Evolutionary conservation across 1,140 invertebrate genomes (phyloP), one percentile per base, ranked within the genome.

Genomic region (Penaeus chinensis): DNA sequence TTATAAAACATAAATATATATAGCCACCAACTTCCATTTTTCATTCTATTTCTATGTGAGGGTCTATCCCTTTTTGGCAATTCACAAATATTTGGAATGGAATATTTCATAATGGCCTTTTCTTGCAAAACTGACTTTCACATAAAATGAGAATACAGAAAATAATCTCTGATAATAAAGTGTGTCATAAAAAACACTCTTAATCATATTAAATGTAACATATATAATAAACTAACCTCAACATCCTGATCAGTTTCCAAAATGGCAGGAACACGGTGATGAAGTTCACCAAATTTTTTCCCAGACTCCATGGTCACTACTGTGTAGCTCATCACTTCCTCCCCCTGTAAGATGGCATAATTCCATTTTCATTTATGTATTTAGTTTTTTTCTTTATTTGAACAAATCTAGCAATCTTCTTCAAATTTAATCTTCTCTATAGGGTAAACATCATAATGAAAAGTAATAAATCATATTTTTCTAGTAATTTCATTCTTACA

Each of bases 181-280:
- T 77, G 5, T 27, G 22, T 3, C 18, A 3, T 27, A 8, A 81
- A 22, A 22, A 5, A 24, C 19, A 22, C 24, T 20, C 16, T 11
- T 22, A 66, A 8, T 37, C 63, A 37, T 32, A 11, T n/a, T n/a
- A 27, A 32, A n/a, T 77, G 24, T 24, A 47, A 89, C 27, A 47
- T 32, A 8, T 78, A 65, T 76, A 61, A 61, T 47, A 22, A 61
- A 76, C 92, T 92, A 92, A 95, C 95, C 89, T 94, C 91, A 89
- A 96, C 93, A 92, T 96, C 94, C 91, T 95, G 92, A 54, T 95
- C 94, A 76, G 93, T 94, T 54, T 95, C 94, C 32, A 97, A 92
- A 91, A 97, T 94, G 60, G 96, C 95, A 82, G 96, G 96, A 94
- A 96, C 95, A 91, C 96, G 93, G 91, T 96, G 94, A 93, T 97